Base-by-base conservation (phyloP, 1,140 invertebrate species). In the Chymomyza costata region DNA sequence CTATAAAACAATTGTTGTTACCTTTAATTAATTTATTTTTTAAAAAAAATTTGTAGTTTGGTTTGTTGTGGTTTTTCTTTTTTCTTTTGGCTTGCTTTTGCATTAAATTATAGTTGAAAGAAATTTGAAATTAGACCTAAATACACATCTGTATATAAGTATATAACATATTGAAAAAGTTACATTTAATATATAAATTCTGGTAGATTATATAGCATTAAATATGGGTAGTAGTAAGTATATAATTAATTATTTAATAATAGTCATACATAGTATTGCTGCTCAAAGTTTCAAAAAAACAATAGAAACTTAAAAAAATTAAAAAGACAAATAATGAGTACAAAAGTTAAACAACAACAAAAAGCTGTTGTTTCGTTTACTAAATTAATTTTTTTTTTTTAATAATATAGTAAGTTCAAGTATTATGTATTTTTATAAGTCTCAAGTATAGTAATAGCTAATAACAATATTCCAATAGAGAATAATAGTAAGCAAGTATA, bases 151-250 rank as follows among this genome's bases (percentile, higher is more conserved):
- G 66, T 66, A 78, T 76, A 57, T 71, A n/a, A n/a, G n/a, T n/a
- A n/a, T n/a, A n/a, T n/a, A n/a, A n/a, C n/a, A 76, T 78, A 78
- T 76, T 46, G 61, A 76, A 76, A 74, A 74, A 58, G 57, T 76
- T 76, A 76, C 70, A 76, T 67, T 57, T 44, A 47, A 64, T 58
- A 35, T 64, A 50, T 30, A n/a, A n/a, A n/a, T n/a, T n/a, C n/a
- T n/a, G 21, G 21, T 25, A 25, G 21, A 25, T 37, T 35, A 59
- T 47, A 44, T 46, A 37, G n/a, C n/a, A n/a, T n/a, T n/a, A n/a
- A n/a, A n/a, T n/a, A n/a, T n/a, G n/a, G n/a, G n/a, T n/a, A n/a
- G n/a, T n/a, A n/a, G n/a, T n/a, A n/a, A n/a, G n/a, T 62, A 38
- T 63, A 63, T 64, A 61, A 16, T n/a, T n/a, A n/a, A 35, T 59